Evolutionary conservation across 2,888 invertebrate species (phyloP), one percentile per base, ranked within the genome.

Genomic region (Chromoteleia sp.): DNA sequence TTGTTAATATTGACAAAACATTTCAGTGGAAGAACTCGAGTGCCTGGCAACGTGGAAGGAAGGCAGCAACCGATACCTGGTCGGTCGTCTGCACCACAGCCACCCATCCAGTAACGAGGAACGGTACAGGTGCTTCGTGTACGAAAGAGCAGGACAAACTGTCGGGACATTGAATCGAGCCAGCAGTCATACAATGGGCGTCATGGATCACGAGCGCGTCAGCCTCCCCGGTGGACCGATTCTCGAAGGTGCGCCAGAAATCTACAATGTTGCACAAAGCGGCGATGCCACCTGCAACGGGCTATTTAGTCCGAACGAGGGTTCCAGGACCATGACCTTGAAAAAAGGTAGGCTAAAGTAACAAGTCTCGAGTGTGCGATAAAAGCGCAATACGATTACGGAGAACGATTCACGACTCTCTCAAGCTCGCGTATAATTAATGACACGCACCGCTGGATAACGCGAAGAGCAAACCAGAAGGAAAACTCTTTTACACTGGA

Each of bases 271-370:
- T 85, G 97, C 98, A 2, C 97, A 98, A 92, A 97, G 97, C 59
- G 98, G 97, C 6, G 98, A 98, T 92, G 98, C 98, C 71, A 97
- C 98, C 29, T 98, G 98, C 92, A 97, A 97, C 91, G 98, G 98
- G 15, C 94, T 98, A 73, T 97, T 97, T 92, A 97, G 97, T 88
- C 97, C 98, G 50, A 96, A 96, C 83, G 98, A 97, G 88, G 97
- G 97, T 0, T 96, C 96, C 17, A 93, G 96, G 82, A 97, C 96
- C 12, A 96, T 97, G 96, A 95, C 95, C 50, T 93, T 97, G 41
- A 95, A 94, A 89, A 94, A 95, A 95, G 96, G 96, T 96, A 90
- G 84, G 86, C 12, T 48, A 39, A 25, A 33, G 41, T 12, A 43
- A 54, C 7, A 39, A 21, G 17, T 59, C 43, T 21, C 48, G 4